Evolutionary conservation across 1,140 invertebrate species (phyloP).

Genomic region (Drosophila neocordata): DNA sequence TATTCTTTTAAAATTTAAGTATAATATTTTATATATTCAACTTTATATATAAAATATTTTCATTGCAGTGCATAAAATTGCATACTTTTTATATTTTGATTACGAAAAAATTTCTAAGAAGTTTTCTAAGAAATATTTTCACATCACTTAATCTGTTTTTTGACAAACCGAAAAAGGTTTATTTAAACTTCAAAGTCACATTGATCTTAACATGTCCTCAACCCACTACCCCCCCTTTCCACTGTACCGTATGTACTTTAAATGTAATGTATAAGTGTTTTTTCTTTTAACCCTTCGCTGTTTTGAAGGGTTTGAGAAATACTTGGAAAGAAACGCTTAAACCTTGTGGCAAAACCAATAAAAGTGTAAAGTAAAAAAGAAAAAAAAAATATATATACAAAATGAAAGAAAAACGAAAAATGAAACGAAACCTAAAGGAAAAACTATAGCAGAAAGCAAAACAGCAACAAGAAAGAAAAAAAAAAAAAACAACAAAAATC

Average conservation of each 20-base stretch:
- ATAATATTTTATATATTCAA: too few species aligned
- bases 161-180: too few species aligned
- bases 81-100: too few species aligned
- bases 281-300: not conserved
- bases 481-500: too few species aligned
- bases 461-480: constrained; percentile 57
- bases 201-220: not conserved
- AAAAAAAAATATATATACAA: constrained; percentile 28
- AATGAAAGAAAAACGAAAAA: constrained; percentile 30
- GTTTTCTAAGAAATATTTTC: too few species aligned
- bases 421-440: constrained; percentile 17
- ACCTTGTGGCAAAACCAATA: constrained; percentile 64
- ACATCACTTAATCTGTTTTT: too few species aligned
- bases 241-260: not conserved
- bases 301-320: not conserved
- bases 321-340: constrained; percentile 40
- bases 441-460: constrained; percentile 34
- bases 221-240: not conserved
- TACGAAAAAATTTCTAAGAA: too few species aligned
- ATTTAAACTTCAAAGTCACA: constrained; percentile 3
- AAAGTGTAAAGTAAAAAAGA: constrained; percentile 55
- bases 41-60: too few species aligned
- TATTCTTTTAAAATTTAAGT: too few species aligned
- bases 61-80: too few species aligned
- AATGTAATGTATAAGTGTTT: not conserved